Evolutionary conservation across 2,113 vertebrate species (phyloP).

Genomic region (Maccullochella peelii): DNA sequence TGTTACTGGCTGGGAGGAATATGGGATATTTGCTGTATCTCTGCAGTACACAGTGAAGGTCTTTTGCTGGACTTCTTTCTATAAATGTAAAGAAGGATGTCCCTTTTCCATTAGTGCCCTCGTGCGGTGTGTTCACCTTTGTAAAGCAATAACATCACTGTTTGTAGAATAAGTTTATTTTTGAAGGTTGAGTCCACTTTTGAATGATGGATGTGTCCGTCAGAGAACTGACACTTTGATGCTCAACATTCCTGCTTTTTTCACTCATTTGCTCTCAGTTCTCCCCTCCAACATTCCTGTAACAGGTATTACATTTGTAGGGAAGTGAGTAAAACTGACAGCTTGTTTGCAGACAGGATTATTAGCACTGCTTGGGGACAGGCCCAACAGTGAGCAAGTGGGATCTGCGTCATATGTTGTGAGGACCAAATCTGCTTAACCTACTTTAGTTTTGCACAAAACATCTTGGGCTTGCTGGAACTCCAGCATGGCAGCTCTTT

Average conservation of each 20-base stretch:
- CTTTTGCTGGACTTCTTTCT: background rate
- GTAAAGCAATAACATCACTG: background rate
- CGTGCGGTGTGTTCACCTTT: background rate
- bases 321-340: slow-evolving; percentile 75
- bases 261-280: slow-evolving; percentile 61
- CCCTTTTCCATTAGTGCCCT: background rate
- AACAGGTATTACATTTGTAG: slow-evolving; percentile 66
- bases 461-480: slow-evolving; percentile 69
- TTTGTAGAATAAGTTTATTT: background rate
- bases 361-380: slow-evolving; percentile 77
- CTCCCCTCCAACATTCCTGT: slow-evolving; percentile 69
- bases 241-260: slow-evolving; percentile 47
- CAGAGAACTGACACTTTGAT: background rate
- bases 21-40: background rate
- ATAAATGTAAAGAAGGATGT: background rate
- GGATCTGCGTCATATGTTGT: slow-evolving; percentile 82
- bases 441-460: slow-evolving; percentile 79
- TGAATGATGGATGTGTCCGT: slow-evolving; percentile 26
- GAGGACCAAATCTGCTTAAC: slow-evolving; percentile 85
- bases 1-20: background rate
- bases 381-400: slow-evolving; percentile 66
- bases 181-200: slow-evolving; percentile 10
- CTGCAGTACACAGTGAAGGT: background rate
- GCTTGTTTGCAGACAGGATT: slow-evolving; percentile 79
- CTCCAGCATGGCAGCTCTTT: slow-evolving; percentile 53